Evolutionary conservation across 35 echinoderm and acorn worm species (phyloP), one percentile per base, ranked within the genome.

Genomic region (Lytechinus pictus): DNA sequence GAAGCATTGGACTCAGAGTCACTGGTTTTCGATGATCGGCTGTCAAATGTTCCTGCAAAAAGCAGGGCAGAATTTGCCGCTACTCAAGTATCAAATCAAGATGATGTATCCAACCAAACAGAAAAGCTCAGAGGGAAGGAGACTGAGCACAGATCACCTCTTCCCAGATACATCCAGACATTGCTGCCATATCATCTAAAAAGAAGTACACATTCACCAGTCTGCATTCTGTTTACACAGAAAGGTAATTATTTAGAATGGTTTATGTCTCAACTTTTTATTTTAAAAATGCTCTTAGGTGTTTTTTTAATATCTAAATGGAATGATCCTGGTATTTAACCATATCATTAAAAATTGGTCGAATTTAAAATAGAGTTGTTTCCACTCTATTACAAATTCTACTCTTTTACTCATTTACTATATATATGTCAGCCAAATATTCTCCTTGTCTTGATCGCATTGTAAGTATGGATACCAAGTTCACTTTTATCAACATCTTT

Each of bases 191-290:
- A 57, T 57, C 55, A 93, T 57, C 92, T 93, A 10, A 54, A 93
- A 44, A 93, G 55, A 93, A 93, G 92, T 28, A 93, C 55, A 54
- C 92, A 93, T 54, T 93, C 92, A 93, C 92, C 92, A 93, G 92
- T 93, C 92, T 93, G 92, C 53, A 54, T 93, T 27, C 52, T 93
- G 1, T 93, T 93, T 57, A 24, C 92, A 93, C 28, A 93, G 27
- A 57, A 54, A 55, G 92, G 92, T 93, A 57, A 54, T 11, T 90
- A 52, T 3, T 44, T 12, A 44, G 33, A 58, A 9, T 58, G 56
- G 56, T 58, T 2, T 11, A 89, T 52, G 13, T 52, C 2, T 44
- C 88, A 52, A 54, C n/a, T 90, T 9, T 44, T 44, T n/a, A n/a
- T 44, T 44, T 44, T 44, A 44, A 2, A 44, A 44, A 44, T 44